phyloP scores from a whole-genome alignment of 2,797 vertebrate genomes.

The Xyrichtys novacula region DNA sequence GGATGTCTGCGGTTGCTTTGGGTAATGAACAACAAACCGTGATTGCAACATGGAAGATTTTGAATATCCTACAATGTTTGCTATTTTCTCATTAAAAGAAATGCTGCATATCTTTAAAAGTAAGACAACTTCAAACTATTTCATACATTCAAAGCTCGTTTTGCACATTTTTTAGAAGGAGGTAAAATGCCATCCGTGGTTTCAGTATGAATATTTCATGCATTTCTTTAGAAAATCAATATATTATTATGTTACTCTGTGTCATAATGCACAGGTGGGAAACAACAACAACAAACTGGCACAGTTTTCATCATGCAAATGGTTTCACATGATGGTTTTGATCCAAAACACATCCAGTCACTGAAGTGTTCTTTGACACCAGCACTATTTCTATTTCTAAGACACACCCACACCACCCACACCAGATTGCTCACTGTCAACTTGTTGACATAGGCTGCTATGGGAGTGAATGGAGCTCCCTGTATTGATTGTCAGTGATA shows the following conservation, averaged over 20 bases:
- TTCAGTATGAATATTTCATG: background rate
- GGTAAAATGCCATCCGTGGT: background rate
- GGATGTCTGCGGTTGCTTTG: background rate
- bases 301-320: background rate
- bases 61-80: background rate
- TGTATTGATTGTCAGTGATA: slow-evolving; percentile 65
- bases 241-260: background rate
- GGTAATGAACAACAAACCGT: background rate
- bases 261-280: background rate
- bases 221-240: background rate
- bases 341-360: slow-evolving; percentile 14
- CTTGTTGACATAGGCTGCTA: slow-evolving; percentile 38
- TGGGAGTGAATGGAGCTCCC: slow-evolving; percentile 40
- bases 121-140: no score
- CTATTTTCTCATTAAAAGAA: background rate
- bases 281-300: background rate
- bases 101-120: no score
- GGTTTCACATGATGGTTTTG: slow-evolving; percentile 13
- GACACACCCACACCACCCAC: no score
- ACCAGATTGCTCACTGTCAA: slow-evolving; percentile 41
- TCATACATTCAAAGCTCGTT: no score
- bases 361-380: slow-evolving; percentile 4
- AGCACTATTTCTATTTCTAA: slow-evolving; percentile 14
- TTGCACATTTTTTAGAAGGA: background rate
- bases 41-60: background rate